Conservation (phyloP, 2,888 invertebrate genomes). For the Idaea biselata region DNA sequence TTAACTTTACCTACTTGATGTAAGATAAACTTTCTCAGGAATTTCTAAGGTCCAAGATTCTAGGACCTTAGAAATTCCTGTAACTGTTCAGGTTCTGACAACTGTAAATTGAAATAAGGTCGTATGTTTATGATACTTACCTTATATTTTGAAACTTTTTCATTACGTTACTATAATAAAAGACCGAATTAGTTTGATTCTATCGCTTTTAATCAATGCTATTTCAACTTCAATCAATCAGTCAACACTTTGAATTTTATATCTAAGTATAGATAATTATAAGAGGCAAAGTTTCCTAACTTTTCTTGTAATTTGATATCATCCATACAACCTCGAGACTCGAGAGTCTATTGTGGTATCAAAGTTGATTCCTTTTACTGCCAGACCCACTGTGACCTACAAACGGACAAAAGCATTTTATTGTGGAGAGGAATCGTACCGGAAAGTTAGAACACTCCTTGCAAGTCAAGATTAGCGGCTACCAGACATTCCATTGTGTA, state of each 20-base stretch:
- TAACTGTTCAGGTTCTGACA: background rate
- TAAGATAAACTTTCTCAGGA: too few species aligned
- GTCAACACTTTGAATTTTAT: too few species aligned
- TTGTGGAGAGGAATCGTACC: conserved; percentile 15
- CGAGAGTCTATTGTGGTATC: conserved; percentile 25
- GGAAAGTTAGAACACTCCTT: conserved; percentile 3
- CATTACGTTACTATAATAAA: background rate
- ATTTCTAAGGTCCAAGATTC: too few species aligned
- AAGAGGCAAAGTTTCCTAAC: too few species aligned
- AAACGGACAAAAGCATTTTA: conserved; percentile 25
- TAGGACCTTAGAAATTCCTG: too few species aligned
- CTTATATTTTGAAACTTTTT: background rate
- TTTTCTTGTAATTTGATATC: background rate
- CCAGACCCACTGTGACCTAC: conserved; percentile 25
- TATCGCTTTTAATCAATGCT: too few species aligned
- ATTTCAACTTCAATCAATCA: too few species aligned
- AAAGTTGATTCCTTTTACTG: conserved; percentile 25
- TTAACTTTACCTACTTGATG: too few species aligned
- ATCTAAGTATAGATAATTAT: too few species aligned
- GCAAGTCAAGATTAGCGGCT: background rate
- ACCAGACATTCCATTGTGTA: background rate
- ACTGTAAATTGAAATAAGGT: background rate
- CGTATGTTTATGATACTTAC: background rate
- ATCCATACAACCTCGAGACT: conserved; percentile 6
- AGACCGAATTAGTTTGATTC: background rate